Evolutionary conservation across 1,140 invertebrate genomes (phyloP).

Genomic region (Chionoecetes opilio): DNA sequence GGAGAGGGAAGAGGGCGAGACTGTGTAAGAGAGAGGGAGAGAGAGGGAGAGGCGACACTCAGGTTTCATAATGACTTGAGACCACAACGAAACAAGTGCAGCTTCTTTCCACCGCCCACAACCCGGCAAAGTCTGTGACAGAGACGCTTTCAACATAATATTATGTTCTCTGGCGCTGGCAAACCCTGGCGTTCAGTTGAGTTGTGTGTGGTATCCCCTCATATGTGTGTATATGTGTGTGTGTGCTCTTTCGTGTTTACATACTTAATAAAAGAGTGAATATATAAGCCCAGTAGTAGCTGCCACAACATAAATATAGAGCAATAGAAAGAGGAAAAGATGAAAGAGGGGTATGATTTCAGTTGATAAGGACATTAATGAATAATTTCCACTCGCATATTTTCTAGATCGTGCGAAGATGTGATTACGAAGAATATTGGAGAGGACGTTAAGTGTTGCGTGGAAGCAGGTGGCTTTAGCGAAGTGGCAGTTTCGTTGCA

Average conservation of each 20-base stretch:
- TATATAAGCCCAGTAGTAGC: neutral
- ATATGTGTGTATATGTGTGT: constrained; percentile 9
- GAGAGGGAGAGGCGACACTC: neutral
- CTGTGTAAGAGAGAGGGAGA: constrained; percentile 22
- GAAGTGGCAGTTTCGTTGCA: neutral
- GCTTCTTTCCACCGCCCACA: neutral
- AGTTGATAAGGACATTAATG: neutral
- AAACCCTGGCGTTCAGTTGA: neutral
- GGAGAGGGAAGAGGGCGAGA: constrained; percentile 19
- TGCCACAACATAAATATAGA: neutral
- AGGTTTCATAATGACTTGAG: neutral
- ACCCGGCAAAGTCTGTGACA: neutral
- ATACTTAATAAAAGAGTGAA: neutral
- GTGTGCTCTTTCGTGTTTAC: constrained; percentile 25
- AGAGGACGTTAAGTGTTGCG: neutral
- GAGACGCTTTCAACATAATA: constrained; percentile 38
- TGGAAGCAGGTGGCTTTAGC: neutral
- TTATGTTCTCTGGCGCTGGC: constrained; percentile 56
- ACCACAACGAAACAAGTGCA: neutral
- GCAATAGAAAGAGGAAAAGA: neutral
- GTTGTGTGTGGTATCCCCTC: constrained; percentile 42
- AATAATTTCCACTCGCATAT: neutral
- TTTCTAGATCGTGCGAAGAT: neutral
- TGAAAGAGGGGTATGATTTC: neutral
- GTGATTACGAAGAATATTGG: neutral